Percentiles rank a stretch among this genome's conserved stretches.
These are phyloP conservation scores for Taxidea taxus DNA, from an alignment of 2,113 vertebrate genomes.

Conservation along the genomic window DNA sequence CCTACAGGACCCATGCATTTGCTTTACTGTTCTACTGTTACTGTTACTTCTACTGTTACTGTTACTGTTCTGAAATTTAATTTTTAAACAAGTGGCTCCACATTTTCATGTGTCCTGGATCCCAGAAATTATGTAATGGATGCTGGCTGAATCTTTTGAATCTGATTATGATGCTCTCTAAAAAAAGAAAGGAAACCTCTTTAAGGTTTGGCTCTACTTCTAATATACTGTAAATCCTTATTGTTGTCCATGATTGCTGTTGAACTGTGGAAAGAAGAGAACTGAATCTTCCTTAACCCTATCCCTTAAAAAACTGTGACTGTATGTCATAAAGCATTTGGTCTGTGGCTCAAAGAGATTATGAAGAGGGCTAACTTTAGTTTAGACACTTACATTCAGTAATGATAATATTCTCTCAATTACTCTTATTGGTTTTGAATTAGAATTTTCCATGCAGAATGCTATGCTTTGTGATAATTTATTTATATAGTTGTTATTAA, in stretches of 20 bases:
- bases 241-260: background rate
- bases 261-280: background rate
- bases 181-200: background rate
- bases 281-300: background rate
- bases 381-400: background rate
- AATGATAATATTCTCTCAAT: background rate
- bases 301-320: background rate
- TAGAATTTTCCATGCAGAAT: background rate
- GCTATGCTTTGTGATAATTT: background rate
- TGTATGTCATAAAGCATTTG: background rate
- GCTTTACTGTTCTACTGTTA: background rate
- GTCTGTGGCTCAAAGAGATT: background rate
- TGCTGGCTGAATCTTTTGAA: background rate
- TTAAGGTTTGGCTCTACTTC: background rate
- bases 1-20: background rate
- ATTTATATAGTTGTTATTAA: background rate
- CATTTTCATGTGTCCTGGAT: background rate
- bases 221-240: background rate
- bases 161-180: background rate
- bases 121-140: background rate
- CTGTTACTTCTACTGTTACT: background rate
- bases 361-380: background rate
- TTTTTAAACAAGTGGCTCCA: background rate
- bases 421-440: constrained; percentile 35
- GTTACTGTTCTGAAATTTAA: background rate